These are phyloP conservation scores for Onthophagus sagittarius DNA, from an alignment of 2,888 invertebrate species.

Conservation along the genomic window DNA sequence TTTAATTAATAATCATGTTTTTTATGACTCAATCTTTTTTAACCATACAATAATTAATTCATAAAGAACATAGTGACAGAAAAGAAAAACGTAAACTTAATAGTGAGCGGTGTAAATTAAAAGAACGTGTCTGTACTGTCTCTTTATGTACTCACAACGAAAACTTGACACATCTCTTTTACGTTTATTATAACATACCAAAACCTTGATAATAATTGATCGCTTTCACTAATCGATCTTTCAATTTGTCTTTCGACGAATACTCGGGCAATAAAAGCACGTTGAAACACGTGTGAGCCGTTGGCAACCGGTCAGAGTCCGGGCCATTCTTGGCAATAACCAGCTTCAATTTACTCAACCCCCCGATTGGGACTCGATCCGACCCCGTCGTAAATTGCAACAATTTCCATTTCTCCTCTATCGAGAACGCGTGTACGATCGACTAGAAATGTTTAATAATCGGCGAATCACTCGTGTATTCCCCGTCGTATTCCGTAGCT, in stretches of 20 bases:
- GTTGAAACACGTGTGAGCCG: conserved; percentile 95
- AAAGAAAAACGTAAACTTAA: background rate
- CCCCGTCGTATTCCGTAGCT: conserved; percentile 92
- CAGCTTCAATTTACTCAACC: conserved; percentile 75
- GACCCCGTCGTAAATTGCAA: conserved; percentile 92
- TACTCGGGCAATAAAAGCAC: conserved; percentile 90
- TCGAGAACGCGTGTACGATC: conserved; percentile 74
- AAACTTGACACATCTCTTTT: conserved; percentile 38
- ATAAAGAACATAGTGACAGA: background rate
- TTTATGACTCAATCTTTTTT: background rate
- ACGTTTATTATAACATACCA: conserved; percentile 70
- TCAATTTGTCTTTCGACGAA: conserved; percentile 75
- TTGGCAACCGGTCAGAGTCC: conserved; percentile 88
- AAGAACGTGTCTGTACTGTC: background rate
- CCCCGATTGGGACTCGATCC: conserved; percentile 90
- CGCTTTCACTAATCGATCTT: conserved; percentile 87
- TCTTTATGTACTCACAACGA: background rate
- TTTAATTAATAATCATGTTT: background rate
- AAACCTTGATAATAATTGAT: conserved; percentile 95
- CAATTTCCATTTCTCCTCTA: conserved; percentile 80
- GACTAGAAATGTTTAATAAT: conserved; percentile 84
- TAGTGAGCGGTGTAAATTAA: background rate
- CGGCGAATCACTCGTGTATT: conserved; percentile 75
- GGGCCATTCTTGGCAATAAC: conserved; percentile 89
- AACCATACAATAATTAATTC: background rate